Percentiles rank a stretch among this genome's conserved stretches.
Conservation (phyloP, 2,113 vertebrate genomes). For the Geococcyx californianus region DNA sequence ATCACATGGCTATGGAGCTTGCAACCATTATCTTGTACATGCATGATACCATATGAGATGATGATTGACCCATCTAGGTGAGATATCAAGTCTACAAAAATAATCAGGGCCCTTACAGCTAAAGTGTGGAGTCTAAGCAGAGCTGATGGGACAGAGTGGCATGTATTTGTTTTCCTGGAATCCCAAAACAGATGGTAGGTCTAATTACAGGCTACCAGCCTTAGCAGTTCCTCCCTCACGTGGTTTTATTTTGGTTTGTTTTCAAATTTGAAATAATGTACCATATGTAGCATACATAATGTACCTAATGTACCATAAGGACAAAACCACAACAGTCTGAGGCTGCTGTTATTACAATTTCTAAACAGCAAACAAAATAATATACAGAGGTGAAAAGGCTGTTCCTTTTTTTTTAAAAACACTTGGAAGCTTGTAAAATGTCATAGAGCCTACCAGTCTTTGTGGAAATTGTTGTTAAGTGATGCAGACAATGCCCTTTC, state of each 20-base stretch:
- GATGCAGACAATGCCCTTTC: not conserved
- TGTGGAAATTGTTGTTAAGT: not conserved
- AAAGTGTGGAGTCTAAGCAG: not conserved
- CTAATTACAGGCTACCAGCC: not conserved
- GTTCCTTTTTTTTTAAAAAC: not conserved
- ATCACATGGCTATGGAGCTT: not conserved
- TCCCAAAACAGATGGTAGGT: not conserved
- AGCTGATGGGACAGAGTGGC: not conserved
- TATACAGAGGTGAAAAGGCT: not conserved
- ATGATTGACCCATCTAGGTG: not conserved
- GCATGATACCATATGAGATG: not conserved
- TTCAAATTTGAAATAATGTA: too few relatives aligned
- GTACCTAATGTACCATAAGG: not conserved
- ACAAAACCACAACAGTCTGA: not conserved
- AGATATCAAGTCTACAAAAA: not conserved
- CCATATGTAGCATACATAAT: too few relatives aligned
- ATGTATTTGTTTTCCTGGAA: not conserved
- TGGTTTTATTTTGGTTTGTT: conserved; percentile 1
- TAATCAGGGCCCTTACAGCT: not conserved
- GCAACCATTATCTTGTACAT: not conserved
- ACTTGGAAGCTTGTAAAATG: not conserved
- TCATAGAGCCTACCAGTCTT: not conserved
- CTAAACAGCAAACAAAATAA: not conserved
- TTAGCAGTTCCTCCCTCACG: not conserved
- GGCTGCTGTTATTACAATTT: not conserved